Conservation (phyloP, 2,888 invertebrate genomes). For the Apodemia duryi region DNA sequence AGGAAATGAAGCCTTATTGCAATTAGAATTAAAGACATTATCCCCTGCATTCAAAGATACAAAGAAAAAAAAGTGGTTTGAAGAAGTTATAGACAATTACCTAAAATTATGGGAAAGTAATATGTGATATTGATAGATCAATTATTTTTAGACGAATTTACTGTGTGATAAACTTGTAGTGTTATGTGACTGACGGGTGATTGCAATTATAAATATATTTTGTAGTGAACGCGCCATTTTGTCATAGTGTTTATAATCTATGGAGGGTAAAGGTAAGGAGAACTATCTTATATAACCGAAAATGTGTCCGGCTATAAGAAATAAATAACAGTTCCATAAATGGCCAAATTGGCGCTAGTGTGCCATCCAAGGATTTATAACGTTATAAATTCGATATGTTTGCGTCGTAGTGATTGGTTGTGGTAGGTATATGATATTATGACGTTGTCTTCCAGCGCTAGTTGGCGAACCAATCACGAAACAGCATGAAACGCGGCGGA, state of each 20-base stretch:
- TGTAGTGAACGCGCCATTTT: constrained; percentile 5
- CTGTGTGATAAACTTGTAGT: constrained; percentile 10
- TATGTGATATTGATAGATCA: constrained; percentile 78
- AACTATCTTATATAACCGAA: no score
- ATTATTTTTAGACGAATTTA: constrained; percentile 27
- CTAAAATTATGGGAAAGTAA: constrained; percentile 94
- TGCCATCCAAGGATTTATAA: no score
- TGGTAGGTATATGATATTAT: no score
- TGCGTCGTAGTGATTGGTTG: no score
- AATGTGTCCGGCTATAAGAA: no score
- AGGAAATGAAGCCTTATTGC: constrained; percentile 90
- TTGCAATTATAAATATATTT: background rate
- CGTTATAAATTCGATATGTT: no score
- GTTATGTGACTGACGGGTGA: constrained; percentile 13
- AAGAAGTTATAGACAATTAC: constrained; percentile 93
- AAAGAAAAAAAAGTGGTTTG: constrained; percentile 89
- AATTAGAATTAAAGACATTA: constrained; percentile 88
- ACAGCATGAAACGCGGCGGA: no score
- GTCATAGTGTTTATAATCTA: background rate
- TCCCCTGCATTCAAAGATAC: constrained; percentile 88
- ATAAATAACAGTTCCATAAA: no score
- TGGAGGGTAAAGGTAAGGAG: background rate
- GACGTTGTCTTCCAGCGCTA: no score
- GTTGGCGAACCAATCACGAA: no score
- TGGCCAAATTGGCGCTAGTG: no score